phyloP scores from a whole-genome alignment of 2,113 vertebrate genomes.

The Myodes glareolus region DNA sequence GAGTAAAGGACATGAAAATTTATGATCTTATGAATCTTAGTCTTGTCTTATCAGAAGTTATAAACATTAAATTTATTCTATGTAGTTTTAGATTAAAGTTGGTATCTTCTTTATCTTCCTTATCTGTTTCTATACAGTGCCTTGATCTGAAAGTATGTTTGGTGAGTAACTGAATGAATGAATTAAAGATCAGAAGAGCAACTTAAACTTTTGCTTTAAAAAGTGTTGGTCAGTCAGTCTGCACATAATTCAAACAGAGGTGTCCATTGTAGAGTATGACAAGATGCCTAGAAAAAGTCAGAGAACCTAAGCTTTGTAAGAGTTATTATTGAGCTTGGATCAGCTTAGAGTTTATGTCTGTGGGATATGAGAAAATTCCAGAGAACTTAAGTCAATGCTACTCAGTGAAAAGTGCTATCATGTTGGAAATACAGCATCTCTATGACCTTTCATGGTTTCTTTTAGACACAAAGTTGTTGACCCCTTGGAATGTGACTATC shows the following conservation, averaged over 20 bases:
- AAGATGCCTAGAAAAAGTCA: background rate
- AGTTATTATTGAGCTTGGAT: background rate
- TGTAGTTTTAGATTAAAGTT: background rate
- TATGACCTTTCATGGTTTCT: accelerated
- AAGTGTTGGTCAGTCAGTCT: background rate
- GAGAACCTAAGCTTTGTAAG: background rate
- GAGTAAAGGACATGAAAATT: background rate
- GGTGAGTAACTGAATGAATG: slow-evolving; percentile 24
- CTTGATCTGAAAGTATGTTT: slow-evolving; percentile 19
- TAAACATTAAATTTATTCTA: background rate
- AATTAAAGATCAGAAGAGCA: slow-evolving; percentile 14
- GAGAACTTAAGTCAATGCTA: background rate
- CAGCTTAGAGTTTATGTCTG: background rate
- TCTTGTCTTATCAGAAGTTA: background rate
- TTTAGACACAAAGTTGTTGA: background rate
- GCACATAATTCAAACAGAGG: background rate
- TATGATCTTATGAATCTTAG: background rate
- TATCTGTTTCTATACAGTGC: background rate
- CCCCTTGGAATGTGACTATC: background rate
- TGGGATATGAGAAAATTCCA: background rate
- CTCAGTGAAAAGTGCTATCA: background rate
- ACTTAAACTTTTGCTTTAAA: background rate
- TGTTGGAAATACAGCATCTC: background rate
- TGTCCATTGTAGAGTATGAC: background rate
- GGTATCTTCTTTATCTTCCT: background rate